Conservation (phyloP, 2,888 invertebrate genomes). For the Embidobia sp. region DNA sequence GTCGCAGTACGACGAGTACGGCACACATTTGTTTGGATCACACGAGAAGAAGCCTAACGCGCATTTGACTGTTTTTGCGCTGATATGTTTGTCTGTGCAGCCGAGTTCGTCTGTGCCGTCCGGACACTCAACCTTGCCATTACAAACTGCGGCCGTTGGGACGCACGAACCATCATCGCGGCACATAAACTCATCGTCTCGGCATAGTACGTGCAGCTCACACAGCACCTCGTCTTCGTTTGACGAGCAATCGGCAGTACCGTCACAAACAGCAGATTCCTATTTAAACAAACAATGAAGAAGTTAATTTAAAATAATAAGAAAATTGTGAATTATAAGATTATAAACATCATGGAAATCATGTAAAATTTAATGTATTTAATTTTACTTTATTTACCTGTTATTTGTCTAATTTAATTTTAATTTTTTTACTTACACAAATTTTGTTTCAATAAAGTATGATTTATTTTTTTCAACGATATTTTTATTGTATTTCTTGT, state of each 20-base stretch:
- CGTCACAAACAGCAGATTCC: slow-evolving; percentile 85
- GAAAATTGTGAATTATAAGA: too few species aligned
- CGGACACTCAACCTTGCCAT: slow-evolving; percentile 83
- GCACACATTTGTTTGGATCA: slow-evolving; percentile 85
- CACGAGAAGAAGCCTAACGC: slow-evolving; percentile 83
- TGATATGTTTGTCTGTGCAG: slow-evolving; percentile 71
- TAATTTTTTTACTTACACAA: too few species aligned
- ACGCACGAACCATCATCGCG: slow-evolving; percentile 86
- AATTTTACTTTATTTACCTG: too few species aligned
- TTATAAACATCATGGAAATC: too few species aligned
- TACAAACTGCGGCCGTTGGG: slow-evolving; percentile 81
- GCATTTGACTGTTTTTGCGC: background rate
- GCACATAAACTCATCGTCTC: slow-evolving; percentile 84
- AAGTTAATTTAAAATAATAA: too few species aligned
- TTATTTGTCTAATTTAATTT: too few species aligned
- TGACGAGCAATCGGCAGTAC: slow-evolving; percentile 83
- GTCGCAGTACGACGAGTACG: slow-evolving; percentile 86
- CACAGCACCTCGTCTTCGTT: slow-evolving; percentile 86
- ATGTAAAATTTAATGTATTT: too few species aligned
- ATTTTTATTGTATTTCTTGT: too few species aligned
- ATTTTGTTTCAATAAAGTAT: too few species aligned
- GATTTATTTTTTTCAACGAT: too few species aligned
- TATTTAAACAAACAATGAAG: background rate
- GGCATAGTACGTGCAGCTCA: slow-evolving; percentile 76
- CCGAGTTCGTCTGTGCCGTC: slow-evolving; percentile 83